Evolutionary conservation across 2,888 invertebrate species (phyloP).

Genomic region (Liopterus haemorrhoidalis): DNA sequence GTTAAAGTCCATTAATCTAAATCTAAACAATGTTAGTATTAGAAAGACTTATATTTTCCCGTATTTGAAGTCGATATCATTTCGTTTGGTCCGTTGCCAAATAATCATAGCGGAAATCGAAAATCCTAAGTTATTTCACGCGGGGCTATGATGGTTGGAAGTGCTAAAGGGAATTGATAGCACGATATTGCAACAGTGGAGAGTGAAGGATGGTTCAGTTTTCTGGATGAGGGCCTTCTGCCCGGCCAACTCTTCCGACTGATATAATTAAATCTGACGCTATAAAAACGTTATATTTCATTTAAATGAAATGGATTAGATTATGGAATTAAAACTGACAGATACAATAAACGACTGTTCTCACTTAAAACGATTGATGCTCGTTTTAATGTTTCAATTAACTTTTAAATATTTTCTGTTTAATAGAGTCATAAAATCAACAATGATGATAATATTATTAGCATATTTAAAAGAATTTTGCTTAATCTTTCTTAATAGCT

Average conservation of each 20-base stretch:
- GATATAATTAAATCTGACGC: constrained; percentile 20
- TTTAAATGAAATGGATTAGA: constrained; percentile 9
- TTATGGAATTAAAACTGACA: constrained; percentile 17
- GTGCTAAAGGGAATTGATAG: constrained; percentile 38
- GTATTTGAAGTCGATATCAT: constrained; percentile 21
- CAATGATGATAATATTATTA: too few relatives aligned
- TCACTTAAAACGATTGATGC: too few relatives aligned
- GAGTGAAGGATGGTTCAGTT: constrained; percentile 19
- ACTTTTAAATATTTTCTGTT: too few relatives aligned
- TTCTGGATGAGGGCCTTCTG: constrained; percentile 14
- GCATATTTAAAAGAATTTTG: too few relatives aligned
- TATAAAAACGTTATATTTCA: constrained; percentile 16
- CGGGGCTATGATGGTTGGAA: too few relatives aligned
- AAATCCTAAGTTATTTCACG: constrained; percentile 41
- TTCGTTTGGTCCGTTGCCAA: constrained; percentile 39
- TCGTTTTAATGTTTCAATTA: too few relatives aligned
- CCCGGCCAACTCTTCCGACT: constrained; percentile 6
- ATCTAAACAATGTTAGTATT: too few relatives aligned
- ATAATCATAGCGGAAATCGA: constrained; percentile 43
- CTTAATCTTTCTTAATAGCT: too few relatives aligned
- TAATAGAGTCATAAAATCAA: too few relatives aligned
- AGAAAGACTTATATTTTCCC: too few relatives aligned
- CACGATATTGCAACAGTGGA: constrained; percentile 9
- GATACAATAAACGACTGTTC: too few relatives aligned
- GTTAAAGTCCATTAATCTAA: too few relatives aligned